Evolutionary conservation across 2,113 vertebrate genomes (phyloP).

Genomic region (Hippotragus niger): DNA sequence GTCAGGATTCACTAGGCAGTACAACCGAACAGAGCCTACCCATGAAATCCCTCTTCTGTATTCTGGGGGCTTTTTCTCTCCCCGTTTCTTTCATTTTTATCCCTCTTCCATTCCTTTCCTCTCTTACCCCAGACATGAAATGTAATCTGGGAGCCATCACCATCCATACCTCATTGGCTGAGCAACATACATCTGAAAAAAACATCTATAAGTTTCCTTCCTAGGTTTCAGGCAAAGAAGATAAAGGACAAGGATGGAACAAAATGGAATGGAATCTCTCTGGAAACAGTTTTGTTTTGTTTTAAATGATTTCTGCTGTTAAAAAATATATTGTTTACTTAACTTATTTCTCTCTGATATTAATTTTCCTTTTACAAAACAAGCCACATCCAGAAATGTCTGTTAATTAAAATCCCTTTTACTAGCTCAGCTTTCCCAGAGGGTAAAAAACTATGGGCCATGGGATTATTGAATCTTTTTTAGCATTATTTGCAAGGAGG

Average conservation of each 20-base stretch:
- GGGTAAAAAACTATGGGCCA: neutral
- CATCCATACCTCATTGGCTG: neutral
- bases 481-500: neutral
- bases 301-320: neutral
- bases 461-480: neutral
- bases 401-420: neutral
- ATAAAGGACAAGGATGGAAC: neutral
- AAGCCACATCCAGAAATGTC: neutral
- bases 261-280: neutral
- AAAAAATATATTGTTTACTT: neutral
- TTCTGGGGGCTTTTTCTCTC: neutral
- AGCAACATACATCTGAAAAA: neutral
- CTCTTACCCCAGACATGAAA: neutral
- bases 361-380: constrained; percentile 19
- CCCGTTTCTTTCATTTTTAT: neutral
- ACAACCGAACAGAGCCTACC: neutral
- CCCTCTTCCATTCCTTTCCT: neutral
- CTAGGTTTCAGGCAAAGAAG: neutral
- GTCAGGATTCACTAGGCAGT: neutral
- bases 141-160: neutral
- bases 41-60: neutral
- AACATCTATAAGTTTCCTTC: neutral
- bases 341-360: neutral
- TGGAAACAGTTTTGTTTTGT: neutral
- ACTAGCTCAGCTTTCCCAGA: neutral